phyloP scores from a whole-genome alignment of 2,113 vertebrate genomes.

The Limanda limanda region DNA sequence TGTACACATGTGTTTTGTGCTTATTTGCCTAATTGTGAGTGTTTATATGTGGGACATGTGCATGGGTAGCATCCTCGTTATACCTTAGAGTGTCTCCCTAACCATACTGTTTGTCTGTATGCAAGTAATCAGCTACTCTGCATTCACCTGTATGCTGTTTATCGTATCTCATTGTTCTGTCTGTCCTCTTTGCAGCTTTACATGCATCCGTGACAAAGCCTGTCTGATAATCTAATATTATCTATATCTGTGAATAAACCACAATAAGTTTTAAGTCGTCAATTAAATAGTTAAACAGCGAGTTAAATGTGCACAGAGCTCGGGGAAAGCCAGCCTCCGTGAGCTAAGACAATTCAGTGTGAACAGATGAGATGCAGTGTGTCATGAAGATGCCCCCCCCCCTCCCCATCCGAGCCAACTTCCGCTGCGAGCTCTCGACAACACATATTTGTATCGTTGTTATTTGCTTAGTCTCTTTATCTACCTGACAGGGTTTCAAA shows the following conservation, averaged over 20 bases:
- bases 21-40: conserved; percentile 50
- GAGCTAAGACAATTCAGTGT: conserved; percentile 32
- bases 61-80: neutral
- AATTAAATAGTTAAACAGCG: neutral
- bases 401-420: conserved; percentile 47
- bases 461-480: conserved; percentile 76
- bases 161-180: neutral
- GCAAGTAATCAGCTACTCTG: neutral
- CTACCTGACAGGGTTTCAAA: conserved; percentile 75
- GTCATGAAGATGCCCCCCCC: conserved; percentile 39
- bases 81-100: conserved; percentile 5
- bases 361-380: conserved; percentile 55
- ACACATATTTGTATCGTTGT: conserved; percentile 70
- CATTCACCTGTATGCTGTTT: neutral
- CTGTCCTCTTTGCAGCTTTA: neutral
- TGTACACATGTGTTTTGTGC: conserved; percentile 20
- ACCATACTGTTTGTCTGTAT: neutral
- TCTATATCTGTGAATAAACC: neutral
- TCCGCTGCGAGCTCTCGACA: conserved; percentile 44
- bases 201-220: neutral
- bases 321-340: conserved; percentile 9
- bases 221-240: neutral
- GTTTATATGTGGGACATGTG: conserved; percentile 24
- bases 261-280: neutral
- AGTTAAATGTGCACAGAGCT: conserved; percentile 17